Conservation (phyloP, 1,140 invertebrate species). For the Odontomachus brunneus region DNA sequence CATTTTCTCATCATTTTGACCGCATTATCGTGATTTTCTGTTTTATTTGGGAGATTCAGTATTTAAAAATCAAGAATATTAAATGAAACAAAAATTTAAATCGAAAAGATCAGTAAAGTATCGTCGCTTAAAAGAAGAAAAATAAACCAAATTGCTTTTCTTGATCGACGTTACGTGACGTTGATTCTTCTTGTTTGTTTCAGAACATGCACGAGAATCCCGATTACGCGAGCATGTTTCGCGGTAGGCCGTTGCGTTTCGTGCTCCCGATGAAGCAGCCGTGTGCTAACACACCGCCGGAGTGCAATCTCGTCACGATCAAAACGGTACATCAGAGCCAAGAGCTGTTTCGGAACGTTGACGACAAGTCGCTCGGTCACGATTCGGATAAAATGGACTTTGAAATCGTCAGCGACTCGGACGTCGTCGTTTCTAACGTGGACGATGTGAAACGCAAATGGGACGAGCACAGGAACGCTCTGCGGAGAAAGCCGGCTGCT, state of each 20-base stretch:
- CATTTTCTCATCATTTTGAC: too few relatives aligned
- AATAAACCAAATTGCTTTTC: not conserved
- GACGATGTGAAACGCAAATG: not conserved
- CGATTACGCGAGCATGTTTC: constrained; percentile 92
- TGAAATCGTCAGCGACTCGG: not conserved
- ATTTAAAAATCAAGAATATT: too few relatives aligned
- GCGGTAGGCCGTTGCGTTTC: constrained; percentile 91
- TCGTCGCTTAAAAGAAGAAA: too few relatives aligned
- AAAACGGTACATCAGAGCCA: constrained; percentile 68
- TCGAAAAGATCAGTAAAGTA: too few relatives aligned
- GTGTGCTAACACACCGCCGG: constrained; percentile 53
- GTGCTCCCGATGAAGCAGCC: constrained; percentile 87
- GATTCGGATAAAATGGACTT: not conserved
- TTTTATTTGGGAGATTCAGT: too few relatives aligned
- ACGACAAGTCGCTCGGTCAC: not conserved
- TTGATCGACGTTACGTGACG: not conserved
- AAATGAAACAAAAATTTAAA: too few relatives aligned
- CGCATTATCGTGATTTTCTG: too few relatives aligned
- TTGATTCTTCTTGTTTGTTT: constrained; percentile 58
- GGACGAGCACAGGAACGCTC: constrained; percentile 50
- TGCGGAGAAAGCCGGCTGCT: constrained; percentile 85
- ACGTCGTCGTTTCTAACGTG: not conserved
- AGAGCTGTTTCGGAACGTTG: not conserved
- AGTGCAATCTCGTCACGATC: constrained; percentile 85
- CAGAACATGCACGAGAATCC: constrained; percentile 92